These are phyloP conservation scores for Trididemnum miniatum DNA, from an alignment of 23 tunicate species.

Conservation along the genomic window DNA sequence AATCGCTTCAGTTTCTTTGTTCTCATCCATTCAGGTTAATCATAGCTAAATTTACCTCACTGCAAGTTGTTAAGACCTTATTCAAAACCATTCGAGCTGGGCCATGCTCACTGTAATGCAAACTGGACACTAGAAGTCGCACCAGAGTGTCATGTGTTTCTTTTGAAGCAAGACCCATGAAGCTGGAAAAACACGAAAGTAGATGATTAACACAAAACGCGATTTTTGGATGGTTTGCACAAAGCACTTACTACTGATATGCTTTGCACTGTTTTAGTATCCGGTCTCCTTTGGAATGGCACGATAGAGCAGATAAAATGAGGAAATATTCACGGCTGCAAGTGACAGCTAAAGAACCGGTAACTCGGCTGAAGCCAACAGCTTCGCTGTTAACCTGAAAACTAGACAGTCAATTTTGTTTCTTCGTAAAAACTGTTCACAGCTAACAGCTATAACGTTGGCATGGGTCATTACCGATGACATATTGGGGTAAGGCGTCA, in stretches of 20 bases:
- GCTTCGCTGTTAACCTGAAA: slow-evolving; percentile 46
- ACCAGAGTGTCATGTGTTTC: slow-evolving; percentile 64
- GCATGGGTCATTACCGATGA: too few relatives aligned
- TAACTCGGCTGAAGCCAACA: slow-evolving; percentile 39
- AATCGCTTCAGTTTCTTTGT: too few relatives aligned
- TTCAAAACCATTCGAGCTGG: slow-evolving; percentile 47
- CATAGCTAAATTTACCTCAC: slow-evolving; percentile 47
- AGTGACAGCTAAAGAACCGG: slow-evolving; percentile 48
- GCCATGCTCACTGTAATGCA: slow-evolving; percentile 61
- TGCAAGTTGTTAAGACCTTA: slow-evolving; percentile 60
- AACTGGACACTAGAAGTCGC: slow-evolving; percentile 77
- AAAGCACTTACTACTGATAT: slow-evolving; percentile 59
- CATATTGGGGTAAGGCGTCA: too few relatives aligned
- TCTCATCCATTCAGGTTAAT: too few relatives aligned
- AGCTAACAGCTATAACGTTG: too few relatives aligned
- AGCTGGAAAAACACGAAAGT: slow-evolving; percentile 31
- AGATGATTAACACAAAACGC: background rate
- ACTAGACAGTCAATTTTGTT: too few relatives aligned
- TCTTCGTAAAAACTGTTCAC: too few relatives aligned
- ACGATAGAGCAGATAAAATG: slow-evolving; percentile 71
- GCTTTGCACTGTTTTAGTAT: slow-evolving; percentile 54
- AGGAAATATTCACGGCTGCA: slow-evolving; percentile 82
- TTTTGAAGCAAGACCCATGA: slow-evolving; percentile 54
- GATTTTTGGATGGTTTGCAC: background rate
- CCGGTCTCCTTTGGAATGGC: slow-evolving; percentile 40